Evolutionary conservation across 37 sponge, comb jelly and placozoan genomes (phyloP).

Genomic region (Halisarca cf. caerulea): DNA sequence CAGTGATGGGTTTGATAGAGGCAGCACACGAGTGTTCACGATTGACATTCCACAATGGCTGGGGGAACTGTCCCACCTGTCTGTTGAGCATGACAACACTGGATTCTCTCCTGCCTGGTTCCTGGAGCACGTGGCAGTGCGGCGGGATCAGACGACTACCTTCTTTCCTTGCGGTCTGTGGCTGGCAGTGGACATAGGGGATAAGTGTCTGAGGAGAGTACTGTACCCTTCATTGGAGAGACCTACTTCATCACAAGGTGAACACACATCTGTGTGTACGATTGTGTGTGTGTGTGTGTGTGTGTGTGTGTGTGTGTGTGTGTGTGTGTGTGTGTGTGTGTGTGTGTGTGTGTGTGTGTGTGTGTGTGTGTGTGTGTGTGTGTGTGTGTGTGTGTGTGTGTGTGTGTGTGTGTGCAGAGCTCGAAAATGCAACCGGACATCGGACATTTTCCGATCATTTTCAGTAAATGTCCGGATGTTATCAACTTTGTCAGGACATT

Average conservation of each 20-base stretch:
- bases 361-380: too few species aligned
- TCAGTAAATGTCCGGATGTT: too few species aligned
- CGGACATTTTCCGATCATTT: too few species aligned
- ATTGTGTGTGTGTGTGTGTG: too few species aligned
- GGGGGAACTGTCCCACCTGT: conserved; percentile 26
- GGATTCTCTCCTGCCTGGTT: conserved; percentile 78
- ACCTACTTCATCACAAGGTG: neutral
- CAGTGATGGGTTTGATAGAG: conserved; percentile 4
- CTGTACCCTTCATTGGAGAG: conserved; percentile 9
- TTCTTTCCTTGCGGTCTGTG: conserved; percentile 73
- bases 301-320: too few species aligned
- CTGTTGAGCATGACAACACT: conserved; percentile 77
- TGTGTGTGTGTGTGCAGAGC: too few species aligned
- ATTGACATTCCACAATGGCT: conserved; percentile 35
- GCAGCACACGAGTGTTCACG: neutral
- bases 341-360: too few species aligned
- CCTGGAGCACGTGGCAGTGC: conserved; percentile 46
- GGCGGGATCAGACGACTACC: neutral
- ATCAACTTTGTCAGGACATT: too few species aligned
- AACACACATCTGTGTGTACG: neutral
- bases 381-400: too few species aligned
- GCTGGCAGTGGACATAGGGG: conserved; percentile 79
- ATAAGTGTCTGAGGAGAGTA: conserved; percentile 48
- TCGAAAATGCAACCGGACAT: too few species aligned
- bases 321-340: too few species aligned